A percentile compares a stretch with the other conserved stretches of the same genome.
These are phyloP conservation scores for Itoplectis maculator DNA, from an alignment of 2,888 invertebrate genomes.

Conservation along the genomic window DNA sequence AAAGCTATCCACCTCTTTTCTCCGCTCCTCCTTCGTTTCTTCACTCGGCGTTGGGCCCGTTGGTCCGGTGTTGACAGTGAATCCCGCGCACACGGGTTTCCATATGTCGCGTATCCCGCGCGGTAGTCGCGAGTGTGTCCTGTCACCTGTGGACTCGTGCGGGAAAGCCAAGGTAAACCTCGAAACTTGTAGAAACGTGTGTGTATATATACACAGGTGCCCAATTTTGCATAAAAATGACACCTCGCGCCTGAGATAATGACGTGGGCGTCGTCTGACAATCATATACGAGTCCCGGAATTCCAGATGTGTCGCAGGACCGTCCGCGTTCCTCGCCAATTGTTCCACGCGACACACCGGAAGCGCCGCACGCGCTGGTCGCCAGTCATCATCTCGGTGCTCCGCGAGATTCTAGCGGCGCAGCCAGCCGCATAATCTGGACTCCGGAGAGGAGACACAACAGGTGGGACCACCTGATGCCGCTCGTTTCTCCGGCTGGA, in stretches of 20 bases:
- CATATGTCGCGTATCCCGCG: background rate
- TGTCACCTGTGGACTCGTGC: background rate
- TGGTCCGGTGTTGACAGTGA: slow-evolving; percentile 1
- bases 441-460: slow-evolving; percentile 15
- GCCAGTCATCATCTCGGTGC: slow-evolving; percentile 8
- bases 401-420: background rate
- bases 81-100: background rate
- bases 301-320: too few relatives aligned
- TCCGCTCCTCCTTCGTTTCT: background rate
- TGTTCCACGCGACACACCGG: background rate
- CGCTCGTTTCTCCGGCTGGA: background rate
- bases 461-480: slow-evolving; percentile 44
- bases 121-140: background rate
- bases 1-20: background rate
- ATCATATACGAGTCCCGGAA: background rate
- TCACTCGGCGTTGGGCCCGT: background rate
- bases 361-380: background rate
- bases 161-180: background rate
- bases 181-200: background rate
- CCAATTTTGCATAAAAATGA: background rate
- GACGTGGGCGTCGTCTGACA: background rate
- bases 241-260: background rate
- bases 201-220: background rate
- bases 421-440: background rate
- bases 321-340: background rate